A percentile compares a stretch with the other conserved stretches of the same genome.
Conservation (phyloP, 1,140 invertebrate genomes). For the Listronotus bonariensis region DNA sequence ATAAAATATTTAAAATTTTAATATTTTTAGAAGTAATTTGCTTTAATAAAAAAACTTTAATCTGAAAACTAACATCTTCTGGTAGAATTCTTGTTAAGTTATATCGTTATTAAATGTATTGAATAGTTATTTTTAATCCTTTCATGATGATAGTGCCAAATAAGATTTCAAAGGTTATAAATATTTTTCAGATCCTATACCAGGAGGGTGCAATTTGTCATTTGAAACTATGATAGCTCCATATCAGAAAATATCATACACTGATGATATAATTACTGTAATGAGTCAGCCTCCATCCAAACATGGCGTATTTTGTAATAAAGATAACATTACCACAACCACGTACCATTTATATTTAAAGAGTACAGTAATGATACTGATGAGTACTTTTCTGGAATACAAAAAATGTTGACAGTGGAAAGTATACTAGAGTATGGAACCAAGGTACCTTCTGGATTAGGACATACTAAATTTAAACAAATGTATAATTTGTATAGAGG, state of each 20-base stretch:
- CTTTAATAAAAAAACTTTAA: too few species aligned
- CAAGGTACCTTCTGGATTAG: conserved; percentile 56
- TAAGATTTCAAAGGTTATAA: too few species aligned
- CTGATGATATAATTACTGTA: conserved; percentile 61
- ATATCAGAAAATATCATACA: conserved; percentile 62
- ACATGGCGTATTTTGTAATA: conserved; percentile 39
- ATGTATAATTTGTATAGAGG: conserved; percentile 66
- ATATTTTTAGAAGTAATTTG: too few species aligned
- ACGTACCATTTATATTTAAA: conserved; percentile 69
- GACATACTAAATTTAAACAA: conserved; percentile 31
- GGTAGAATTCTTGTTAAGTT: neutral
- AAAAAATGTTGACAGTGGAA: conserved; percentile 65
- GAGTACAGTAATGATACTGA: conserved; percentile 62
- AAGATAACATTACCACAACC: conserved; percentile 56
- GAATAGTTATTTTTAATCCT: too few species aligned
- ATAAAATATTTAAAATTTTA: too few species aligned
- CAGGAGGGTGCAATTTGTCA: conserved; percentile 79
- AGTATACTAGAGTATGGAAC: conserved; percentile 61
- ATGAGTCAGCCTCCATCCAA: conserved; percentile 64
- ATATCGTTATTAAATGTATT: too few species aligned
- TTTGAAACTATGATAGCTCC: conserved; percentile 68
- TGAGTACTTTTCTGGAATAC: conserved; percentile 67
- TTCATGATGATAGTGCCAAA: too few species aligned
- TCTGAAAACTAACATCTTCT: too few species aligned
- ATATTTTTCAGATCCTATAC: conserved; percentile 67